phyloP scores from a whole-genome alignment of 2,113 vertebrate genomes.

The Cottus gobio region DNA sequence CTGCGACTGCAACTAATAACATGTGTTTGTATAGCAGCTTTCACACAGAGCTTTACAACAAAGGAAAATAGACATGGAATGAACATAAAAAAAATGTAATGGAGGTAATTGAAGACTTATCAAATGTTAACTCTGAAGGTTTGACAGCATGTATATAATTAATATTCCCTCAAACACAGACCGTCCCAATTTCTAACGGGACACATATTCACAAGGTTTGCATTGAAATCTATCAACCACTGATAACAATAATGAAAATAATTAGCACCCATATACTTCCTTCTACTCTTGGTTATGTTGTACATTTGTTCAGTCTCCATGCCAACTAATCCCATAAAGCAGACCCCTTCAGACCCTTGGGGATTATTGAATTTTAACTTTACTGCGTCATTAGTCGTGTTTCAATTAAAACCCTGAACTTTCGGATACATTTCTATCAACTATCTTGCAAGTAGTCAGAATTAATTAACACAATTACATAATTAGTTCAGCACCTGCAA shows the following conservation, averaged over 20 bases:
- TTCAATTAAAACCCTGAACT: neutral
- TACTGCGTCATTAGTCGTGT: neutral
- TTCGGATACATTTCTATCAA: neutral
- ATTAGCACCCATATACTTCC: conserved; percentile 11
- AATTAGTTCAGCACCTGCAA: neutral
- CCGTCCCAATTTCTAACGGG: neutral
- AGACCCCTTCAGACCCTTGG: neutral
- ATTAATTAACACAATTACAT: neutral
- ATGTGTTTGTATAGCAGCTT: neutral
- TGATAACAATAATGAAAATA: neutral
- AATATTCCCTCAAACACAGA: neutral
- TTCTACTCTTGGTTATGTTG: conserved; percentile 14
- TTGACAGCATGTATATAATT: no score
- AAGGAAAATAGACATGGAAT: neutral
- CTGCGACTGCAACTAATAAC: neutral
- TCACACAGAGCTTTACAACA: neutral
- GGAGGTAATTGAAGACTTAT: no score
- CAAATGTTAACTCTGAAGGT: no score
- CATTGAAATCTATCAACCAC: neutral
- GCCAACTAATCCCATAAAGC: neutral
- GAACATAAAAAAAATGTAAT: neutral
- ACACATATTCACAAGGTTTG: neutral
- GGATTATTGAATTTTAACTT: neutral
- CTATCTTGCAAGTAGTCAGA: neutral
- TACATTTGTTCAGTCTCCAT: neutral